Conservation (phyloP, 1,140 invertebrate genomes). For the Brachionus rubens region DNA sequence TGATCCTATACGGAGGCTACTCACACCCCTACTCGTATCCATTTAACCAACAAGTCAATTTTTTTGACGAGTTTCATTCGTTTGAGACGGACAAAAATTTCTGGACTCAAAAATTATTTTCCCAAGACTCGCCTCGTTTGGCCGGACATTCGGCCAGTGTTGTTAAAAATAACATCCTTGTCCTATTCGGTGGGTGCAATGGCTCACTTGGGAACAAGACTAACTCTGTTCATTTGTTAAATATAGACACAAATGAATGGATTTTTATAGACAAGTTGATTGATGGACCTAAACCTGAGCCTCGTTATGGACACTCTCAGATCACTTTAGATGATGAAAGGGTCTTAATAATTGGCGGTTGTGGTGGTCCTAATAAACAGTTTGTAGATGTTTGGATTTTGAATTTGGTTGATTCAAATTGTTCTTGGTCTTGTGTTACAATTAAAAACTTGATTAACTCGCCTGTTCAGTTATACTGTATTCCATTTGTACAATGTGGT, state of each 20-base stretch:
- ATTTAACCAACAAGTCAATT: constrained; percentile 69
- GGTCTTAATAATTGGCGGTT: constrained; percentile 65
- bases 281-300: constrained; percentile 69
- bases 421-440: constrained; percentile 76
- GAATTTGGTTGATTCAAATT: constrained; percentile 60
- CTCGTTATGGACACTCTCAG: constrained; percentile 85
- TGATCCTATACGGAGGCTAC: constrained; percentile 91
- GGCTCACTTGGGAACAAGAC: constrained; percentile 52
- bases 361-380: constrained; percentile 67
- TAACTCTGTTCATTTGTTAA: constrained; percentile 24
- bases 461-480: constrained; percentile 82
- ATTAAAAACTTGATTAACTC: constrained; percentile 73
- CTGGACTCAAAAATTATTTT: constrained; percentile 74
- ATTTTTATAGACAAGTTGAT: constrained; percentile 66
- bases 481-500: constrained; percentile 75
- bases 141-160: constrained; percentile 86
- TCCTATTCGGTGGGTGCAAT: constrained; percentile 73
- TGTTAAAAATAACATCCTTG: constrained; percentile 74
- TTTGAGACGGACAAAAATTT: constrained; percentile 78
- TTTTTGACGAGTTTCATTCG: constrained; percentile 87
- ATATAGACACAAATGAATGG: constrained; percentile 32
- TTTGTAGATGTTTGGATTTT: constrained; percentile 72
- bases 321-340: constrained; percentile 61
- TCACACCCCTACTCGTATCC: constrained; percentile 85
- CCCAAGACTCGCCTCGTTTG: constrained; percentile 67